A percentile compares a stretch with the other conserved stretches of the same genome.
Conservation (phyloP, 2,888 invertebrate genomes). For the Cryptosula pallasiana region DNA sequence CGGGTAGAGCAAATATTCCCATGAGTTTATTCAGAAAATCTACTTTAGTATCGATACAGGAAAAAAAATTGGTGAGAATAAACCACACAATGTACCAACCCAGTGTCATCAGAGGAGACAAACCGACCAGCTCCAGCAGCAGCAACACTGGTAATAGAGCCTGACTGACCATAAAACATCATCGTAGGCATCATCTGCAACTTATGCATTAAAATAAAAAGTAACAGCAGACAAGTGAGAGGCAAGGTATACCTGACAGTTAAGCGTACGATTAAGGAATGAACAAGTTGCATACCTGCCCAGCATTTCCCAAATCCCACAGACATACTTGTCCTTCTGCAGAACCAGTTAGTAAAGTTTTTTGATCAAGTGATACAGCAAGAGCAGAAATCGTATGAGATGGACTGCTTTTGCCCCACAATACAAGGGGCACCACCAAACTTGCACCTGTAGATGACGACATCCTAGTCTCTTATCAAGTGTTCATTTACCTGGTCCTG, state of each 20-base stretch:
- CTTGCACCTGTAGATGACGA: conserved; percentile 37
- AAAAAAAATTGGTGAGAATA: too few relatives aligned
- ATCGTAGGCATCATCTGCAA: conserved; percentile 81
- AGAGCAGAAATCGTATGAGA: conserved; percentile 94
- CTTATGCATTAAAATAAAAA: neutral
- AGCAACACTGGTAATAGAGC: conserved; percentile 75
- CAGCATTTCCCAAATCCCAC: conserved; percentile 68
- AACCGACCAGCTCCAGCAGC: conserved; percentile 47
- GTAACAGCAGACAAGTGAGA: neutral
- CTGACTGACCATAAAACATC: conserved; percentile 87
- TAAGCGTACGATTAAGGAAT: neutral
- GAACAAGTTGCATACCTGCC: conserved; percentile 43
- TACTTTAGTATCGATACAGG: too few relatives aligned
- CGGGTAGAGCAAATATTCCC: too few relatives aligned
- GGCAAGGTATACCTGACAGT: neutral
- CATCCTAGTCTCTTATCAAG: too few relatives aligned
- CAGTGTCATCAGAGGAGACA: neutral
- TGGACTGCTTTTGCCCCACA: conserved; percentile 94
- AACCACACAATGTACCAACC: too few relatives aligned
- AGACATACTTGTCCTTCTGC: conserved; percentile 97
- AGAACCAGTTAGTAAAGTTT: conserved; percentile 89
- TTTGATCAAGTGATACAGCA: conserved; percentile 83
- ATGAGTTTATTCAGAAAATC: too few relatives aligned
- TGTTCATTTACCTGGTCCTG: too few relatives aligned
- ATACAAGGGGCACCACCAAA: conserved; percentile 88